Evolutionary conservation across 2,113 vertebrate genomes (phyloP).

Genomic region (Capreolus pygargus): DNA sequence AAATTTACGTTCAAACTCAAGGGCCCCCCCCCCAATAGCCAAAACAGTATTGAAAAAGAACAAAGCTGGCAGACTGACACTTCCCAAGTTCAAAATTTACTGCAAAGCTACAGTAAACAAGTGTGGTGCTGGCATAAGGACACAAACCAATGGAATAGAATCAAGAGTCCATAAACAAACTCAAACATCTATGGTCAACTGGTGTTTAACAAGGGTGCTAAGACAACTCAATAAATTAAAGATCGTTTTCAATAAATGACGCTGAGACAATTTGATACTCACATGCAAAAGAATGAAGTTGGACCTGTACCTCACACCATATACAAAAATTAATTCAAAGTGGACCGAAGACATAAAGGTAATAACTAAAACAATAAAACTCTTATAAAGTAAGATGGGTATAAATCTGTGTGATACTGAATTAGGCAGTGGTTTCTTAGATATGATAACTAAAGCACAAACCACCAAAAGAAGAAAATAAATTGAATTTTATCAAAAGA

Average conservation of each 20-base stretch:
- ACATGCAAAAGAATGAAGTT: background rate
- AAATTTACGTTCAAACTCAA: background rate
- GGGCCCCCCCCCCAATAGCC: background rate
- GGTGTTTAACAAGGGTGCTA: background rate
- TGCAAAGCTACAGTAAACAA: background rate
- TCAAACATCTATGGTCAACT: background rate
- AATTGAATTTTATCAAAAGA: background rate
- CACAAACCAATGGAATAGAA: background rate
- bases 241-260: background rate
- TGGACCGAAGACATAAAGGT: background rate
- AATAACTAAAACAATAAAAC: background rate
- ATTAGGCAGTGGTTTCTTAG: slow-evolving; percentile 3
- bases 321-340: background rate
- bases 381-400: background rate
- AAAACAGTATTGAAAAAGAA: background rate
- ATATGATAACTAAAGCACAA: background rate
- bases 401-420: background rate
- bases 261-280: background rate
- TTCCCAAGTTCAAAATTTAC: background rate
- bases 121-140: background rate
- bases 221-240: background rate
- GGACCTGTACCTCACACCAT: background rate
- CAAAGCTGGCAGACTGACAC: background rate
- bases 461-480: background rate
- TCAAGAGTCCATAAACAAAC: background rate